Conservation (phyloP, 2,888 invertebrate species). For the Drosophila yooni region DNA sequence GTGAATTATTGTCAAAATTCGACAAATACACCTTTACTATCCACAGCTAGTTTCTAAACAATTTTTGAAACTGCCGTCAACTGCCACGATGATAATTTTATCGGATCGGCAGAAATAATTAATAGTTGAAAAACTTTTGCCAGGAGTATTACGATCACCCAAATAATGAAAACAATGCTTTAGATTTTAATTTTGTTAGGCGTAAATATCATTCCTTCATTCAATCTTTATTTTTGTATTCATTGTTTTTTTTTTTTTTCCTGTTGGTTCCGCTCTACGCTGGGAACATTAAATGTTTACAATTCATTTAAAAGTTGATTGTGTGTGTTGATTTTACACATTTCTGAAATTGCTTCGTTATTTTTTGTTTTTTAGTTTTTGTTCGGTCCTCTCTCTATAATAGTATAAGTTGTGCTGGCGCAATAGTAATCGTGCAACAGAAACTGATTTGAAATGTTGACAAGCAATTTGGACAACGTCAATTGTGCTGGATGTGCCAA, state of each 20-base stretch:
- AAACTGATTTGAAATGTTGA: conserved; percentile 39
- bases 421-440: conserved; percentile 39
- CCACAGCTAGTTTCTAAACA: neutral
- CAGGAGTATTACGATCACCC: neutral
- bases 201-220: conserved; percentile 54
- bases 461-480: conserved; percentile 41
- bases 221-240: conserved; percentile 1
- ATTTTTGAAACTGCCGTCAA: too few relatives aligned
- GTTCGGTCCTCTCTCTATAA: conserved; percentile 37
- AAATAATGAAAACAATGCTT: neutral
- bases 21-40: neutral
- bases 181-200: conserved; percentile 50
- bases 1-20: neutral
- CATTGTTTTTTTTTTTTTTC: conserved; percentile 14
- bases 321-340: conserved; percentile 56
- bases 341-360: conserved; percentile 63
- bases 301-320: conserved; percentile 57
- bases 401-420: conserved; percentile 53
- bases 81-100: neutral
- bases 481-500: conserved; percentile 25
- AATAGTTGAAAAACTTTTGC: neutral
- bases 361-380: conserved; percentile 33
- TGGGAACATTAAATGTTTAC: conserved; percentile 61
- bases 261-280: conserved; percentile 30
- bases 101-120: neutral